Evolutionary conservation across 2,888 invertebrate species (phyloP), one percentile per base, ranked within the genome.

Genomic region (Vanessa cardui): DNA sequence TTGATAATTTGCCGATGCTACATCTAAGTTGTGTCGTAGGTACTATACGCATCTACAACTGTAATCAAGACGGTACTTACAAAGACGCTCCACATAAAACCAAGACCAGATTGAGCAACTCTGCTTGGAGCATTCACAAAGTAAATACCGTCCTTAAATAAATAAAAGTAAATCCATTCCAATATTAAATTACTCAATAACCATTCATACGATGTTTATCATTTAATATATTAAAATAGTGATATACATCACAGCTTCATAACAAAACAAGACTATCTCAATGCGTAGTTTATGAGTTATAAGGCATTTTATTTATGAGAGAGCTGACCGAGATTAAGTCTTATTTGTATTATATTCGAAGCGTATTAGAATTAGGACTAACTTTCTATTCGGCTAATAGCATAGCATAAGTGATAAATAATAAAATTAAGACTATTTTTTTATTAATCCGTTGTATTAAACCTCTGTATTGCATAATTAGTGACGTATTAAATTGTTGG

Each of bases 321-420:
- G 67, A 58, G 64, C 39, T 45, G 33, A 9, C 33, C 46, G 46
- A 65, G 62, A 68, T 64, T 64, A 67, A 62, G 52, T 68, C 68
- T 71, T 68, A 66, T 64, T 58, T 68, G 50, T 66, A 69, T 69
- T 72, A 64, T 69, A 62, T 69, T 67, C 58, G 50, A 64, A 63
- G 58, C 60, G 66, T 61, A 62, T 60, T 54, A 66, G 70, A 75
- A 76, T 69, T 74, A 63, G 72, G 64, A 66, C 73, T 74, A 60
- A 73, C 77, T 78, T 78, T 78, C 77, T 76, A 75, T 71, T 73
- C 65, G 65, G 59, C 66, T 69, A 72, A 72, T 71, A 68, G 54
- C 50, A 64, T 72, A 69, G 68, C 72, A 70, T 68, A 65, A 45
- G 58, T 70, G 72, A 72, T 73, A 71, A 65, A 69, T 68, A 52